Percentiles rank a stretch among this genome's conserved stretches.
Evolutionary conservation across 2,888 invertebrate genomes (phyloP).

Genomic region (Andrena dorsata): DNA sequence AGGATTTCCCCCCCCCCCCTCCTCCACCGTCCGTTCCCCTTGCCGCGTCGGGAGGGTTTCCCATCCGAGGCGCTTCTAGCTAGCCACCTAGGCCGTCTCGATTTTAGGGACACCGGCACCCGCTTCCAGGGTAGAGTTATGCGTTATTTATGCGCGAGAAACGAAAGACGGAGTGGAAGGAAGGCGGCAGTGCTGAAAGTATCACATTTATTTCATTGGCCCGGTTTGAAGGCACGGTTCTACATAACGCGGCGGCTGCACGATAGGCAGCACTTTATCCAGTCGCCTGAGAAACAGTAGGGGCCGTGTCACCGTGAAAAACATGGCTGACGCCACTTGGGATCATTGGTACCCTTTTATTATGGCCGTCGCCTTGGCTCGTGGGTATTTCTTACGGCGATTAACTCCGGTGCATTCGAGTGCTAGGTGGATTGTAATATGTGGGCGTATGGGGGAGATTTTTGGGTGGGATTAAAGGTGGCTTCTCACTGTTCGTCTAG

Average conservation of each 20-base stretch:
- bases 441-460: slow-evolving; percentile 6
- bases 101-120: slow-evolving; percentile 27
- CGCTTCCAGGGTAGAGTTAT: slow-evolving; percentile 68
- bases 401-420: slow-evolving; percentile 13
- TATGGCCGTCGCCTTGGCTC: slow-evolving; percentile 24
- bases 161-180: slow-evolving; percentile 66
- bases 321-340: slow-evolving; percentile 55
- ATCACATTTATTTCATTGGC: slow-evolving; percentile 76
- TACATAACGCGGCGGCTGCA: slow-evolving; percentile 67
- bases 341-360: slow-evolving; percentile 51
- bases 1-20: too few species aligned
- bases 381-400: slow-evolving; percentile 40
- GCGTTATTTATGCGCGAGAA: slow-evolving; percentile 78
- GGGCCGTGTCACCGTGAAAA: slow-evolving; percentile 65
- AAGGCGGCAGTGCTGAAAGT: slow-evolving; percentile 79
- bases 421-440: not conserved
- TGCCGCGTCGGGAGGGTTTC: slow-evolving; percentile 20
- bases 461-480: not conserved
- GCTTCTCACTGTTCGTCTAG: too few species aligned
- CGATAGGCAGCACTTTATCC: slow-evolving; percentile 74
- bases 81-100: slow-evolving; percentile 42
- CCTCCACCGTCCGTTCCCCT: slow-evolving; percentile 44
- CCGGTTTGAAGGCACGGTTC: slow-evolving; percentile 46
- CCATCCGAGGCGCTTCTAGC: slow-evolving; percentile 57
- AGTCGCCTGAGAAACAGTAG: slow-evolving; percentile 69